A percentile compares a stretch with the other conserved stretches of the same genome.
Conservation (phyloP, 2,888 invertebrate species). For the Portevinia maculata region DNA sequence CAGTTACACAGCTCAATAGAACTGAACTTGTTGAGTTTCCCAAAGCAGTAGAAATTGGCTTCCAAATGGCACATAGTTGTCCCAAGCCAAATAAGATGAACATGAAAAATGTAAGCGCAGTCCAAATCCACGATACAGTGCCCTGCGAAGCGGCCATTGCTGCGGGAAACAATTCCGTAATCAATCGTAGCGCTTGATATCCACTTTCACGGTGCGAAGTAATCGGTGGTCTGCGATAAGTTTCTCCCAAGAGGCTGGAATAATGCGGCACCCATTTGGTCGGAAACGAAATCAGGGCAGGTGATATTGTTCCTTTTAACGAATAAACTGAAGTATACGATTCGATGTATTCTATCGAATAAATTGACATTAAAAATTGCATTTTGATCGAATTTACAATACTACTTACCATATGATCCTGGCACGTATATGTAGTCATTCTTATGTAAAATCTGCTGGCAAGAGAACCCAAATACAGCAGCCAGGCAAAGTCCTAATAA, state of each 20-base stretch:
- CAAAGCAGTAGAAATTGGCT: conserved; percentile 93
- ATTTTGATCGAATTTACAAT: neutral
- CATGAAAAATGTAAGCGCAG: conserved; percentile 92
- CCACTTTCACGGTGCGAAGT: conserved; percentile 86
- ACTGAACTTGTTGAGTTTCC: conserved; percentile 89
- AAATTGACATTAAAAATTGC: conserved; percentile 21
- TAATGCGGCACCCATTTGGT: conserved; percentile 80
- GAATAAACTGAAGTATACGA: conserved; percentile 88
- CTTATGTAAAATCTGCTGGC: conserved; percentile 89
- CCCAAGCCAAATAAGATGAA: conserved; percentile 94
- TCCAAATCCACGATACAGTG: conserved; percentile 93
- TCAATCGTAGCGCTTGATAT: conserved; percentile 92
- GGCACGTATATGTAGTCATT: conserved; percentile 90
- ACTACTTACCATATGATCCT: conserved; percentile 90
- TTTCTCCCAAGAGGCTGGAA: conserved; percentile 81
- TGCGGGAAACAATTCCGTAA: conserved; percentile 95
- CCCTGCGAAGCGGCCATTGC: conserved; percentile 90
- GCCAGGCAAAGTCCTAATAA: conserved; percentile 89
- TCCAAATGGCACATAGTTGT: conserved; percentile 95
- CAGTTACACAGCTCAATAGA: conserved; percentile 90
- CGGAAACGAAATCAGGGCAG: conserved; percentile 84
- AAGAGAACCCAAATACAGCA: conserved; percentile 92
- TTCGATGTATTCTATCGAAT: conserved; percentile 87
- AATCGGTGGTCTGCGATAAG: conserved; percentile 78
- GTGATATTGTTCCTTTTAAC: conserved; percentile 85